Evolutionary conservation across 2,888 invertebrate species (phyloP).

Genomic region (Drosophila bunnanda): DNA sequence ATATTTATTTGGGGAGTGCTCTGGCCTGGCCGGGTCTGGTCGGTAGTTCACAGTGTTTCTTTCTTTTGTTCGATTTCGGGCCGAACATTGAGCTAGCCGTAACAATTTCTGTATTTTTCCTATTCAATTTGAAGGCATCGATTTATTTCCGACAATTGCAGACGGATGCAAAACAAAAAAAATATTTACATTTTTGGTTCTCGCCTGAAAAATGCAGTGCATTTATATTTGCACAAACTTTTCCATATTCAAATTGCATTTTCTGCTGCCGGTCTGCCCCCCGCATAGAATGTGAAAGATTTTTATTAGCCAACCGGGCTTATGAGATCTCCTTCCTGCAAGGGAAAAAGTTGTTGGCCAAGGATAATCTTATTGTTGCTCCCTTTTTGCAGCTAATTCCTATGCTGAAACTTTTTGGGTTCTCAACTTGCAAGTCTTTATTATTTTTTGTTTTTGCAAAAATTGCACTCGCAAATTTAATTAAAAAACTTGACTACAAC

Average conservation of each 20-base stretch:
- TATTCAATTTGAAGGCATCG: conserved; percentile 40
- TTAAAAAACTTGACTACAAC: conserved; percentile 50
- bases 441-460: conserved; percentile 18
- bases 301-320: conserved; percentile 37
- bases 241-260: conserved; percentile 34
- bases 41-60: conserved; percentile 28
- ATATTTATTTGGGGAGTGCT: conserved; percentile 72
- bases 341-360: conserved; percentile 16
- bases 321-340: conserved; percentile 20
- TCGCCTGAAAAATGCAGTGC: conserved; percentile 17
- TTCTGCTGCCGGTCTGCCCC: conserved; percentile 1
- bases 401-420: conserved; percentile 19
- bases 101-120: conserved; percentile 45
- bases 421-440: conserved; percentile 10
- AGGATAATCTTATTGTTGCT: conserved; percentile 46
- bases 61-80: conserved; percentile 36
- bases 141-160: conserved; percentile 42
- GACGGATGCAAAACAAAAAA: neutral
- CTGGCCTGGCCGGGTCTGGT: neutral
- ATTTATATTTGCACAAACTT: conserved; percentile 32
- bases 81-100: conserved; percentile 30
- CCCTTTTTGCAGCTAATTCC: conserved; percentile 34
- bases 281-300: conserved; percentile 16
- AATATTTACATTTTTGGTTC: conserved; percentile 32
- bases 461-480: conserved; percentile 42